phyloP scores from a whole-genome alignment of 2,888 invertebrate genomes.

The Pogonocherus hispidulus region DNA sequence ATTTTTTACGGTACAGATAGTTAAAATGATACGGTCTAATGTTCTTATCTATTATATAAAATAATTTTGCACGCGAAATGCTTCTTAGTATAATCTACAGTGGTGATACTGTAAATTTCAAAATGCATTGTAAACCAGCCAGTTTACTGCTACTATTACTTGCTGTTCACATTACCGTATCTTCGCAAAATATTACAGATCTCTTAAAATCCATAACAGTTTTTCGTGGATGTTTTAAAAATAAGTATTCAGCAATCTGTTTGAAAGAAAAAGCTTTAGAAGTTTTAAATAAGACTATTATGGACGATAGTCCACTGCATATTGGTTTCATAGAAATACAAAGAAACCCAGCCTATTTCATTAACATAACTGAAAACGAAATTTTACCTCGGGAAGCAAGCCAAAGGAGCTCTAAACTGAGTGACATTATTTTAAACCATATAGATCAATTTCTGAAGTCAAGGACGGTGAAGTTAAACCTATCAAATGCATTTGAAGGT shows the following conservation, averaged over 20 bases:
- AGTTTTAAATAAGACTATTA: conserved; percentile 67
- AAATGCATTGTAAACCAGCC: conserved; percentile 44
- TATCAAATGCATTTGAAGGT: conserved; percentile 64
- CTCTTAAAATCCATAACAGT: conserved; percentile 48
- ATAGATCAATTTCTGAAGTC: conserved; percentile 67
- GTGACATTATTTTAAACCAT: conserved; percentile 64
- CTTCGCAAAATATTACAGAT: conserved; percentile 43
- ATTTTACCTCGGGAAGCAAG: conserved; percentile 72
- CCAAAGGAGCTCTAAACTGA: conserved; percentile 70
- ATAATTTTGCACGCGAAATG: conserved; percentile 39
- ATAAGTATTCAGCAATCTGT: conserved; percentile 64
- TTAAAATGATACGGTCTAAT: conserved; percentile 56
- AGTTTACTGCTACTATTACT: conserved; percentile 37
- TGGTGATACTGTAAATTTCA: conserved; percentile 15
- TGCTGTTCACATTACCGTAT: conserved; percentile 26
- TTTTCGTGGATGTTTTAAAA: conserved; percentile 62
- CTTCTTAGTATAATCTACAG: conserved; percentile 43
- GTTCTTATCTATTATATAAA: conserved; percentile 57
- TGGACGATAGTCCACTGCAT: conserved; percentile 62
- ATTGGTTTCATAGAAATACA: conserved; percentile 63
- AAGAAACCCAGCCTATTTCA: conserved; percentile 63
- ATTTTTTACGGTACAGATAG: conserved; percentile 46
- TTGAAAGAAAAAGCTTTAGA: conserved; percentile 66
- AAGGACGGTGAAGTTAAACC: conserved; percentile 66
- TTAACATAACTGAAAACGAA: conserved; percentile 65